A percentile compares a stretch with the other conserved stretches of the same genome.
phyloP scores from a whole-genome alignment of 2,113 vertebrate species.

The Orthonyx spaldingii region DNA sequence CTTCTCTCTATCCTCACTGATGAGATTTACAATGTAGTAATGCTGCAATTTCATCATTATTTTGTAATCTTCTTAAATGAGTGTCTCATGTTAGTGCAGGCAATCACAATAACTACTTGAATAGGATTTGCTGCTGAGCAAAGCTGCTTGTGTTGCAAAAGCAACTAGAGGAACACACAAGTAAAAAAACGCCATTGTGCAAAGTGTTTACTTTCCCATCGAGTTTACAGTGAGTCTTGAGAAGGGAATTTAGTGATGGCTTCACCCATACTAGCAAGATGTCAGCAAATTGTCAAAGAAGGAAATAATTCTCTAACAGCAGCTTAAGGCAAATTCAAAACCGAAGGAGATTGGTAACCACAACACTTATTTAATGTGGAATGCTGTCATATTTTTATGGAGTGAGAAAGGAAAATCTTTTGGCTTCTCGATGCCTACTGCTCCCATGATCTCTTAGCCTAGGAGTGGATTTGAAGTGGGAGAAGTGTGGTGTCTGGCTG shows the following conservation, averaged over 20 bases:
- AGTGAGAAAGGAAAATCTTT: neutral
- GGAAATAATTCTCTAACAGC: neutral
- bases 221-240: neutral
- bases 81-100: slow-evolving; percentile 45
- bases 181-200: neutral
- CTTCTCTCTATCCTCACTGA: neutral
- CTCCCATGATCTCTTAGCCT: rapidly evolving
- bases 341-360: neutral
- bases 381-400: neutral
- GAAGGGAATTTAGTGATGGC: neutral
- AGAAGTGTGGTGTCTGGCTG: rapidly evolving
- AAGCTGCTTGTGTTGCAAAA: slow-evolving; percentile 57
- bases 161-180: neutral
- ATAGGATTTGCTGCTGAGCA: slow-evolving; percentile 32
- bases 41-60: slow-evolving; percentile 59
- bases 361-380: neutral
- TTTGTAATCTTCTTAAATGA: slow-evolving; percentile 62
- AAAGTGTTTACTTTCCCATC: slow-evolving; percentile 34
- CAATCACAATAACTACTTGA: slow-evolving; percentile 41
- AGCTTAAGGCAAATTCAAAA: neutral
- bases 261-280: neutral
- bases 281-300: neutral
- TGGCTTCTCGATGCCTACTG: rapidly evolving
- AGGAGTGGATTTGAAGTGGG: neutral
- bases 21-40: slow-evolving; percentile 35